Conservation (phyloP, 2,888 invertebrate genomes). For the Omphaloscelis lunosa region DNA sequence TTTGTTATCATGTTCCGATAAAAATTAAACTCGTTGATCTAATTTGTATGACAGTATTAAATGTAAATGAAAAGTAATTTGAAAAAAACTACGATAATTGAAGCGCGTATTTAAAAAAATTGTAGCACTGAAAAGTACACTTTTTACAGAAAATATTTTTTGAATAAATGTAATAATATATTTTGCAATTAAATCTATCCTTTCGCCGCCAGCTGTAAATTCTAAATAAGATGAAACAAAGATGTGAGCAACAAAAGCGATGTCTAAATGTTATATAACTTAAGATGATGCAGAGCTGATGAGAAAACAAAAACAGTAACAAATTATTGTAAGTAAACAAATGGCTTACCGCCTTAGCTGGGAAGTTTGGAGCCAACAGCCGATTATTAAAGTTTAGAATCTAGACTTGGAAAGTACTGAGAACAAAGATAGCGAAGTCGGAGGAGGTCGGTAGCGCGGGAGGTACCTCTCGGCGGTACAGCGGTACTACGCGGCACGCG, state of each 20-base stretch:
- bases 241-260: slow-evolving; percentile 65
- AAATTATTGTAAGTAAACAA: slow-evolving; percentile 75
- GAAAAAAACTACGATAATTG: background rate
- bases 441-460: slow-evolving; percentile 64
- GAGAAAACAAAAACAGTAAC: slow-evolving; percentile 69
- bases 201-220: slow-evolving; percentile 65
- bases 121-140: background rate
- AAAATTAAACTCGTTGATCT: background rate
- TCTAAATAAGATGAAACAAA: slow-evolving; percentile 55
- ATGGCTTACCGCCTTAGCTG: slow-evolving; percentile 81
- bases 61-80: background rate
- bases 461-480: slow-evolving; percentile 50
- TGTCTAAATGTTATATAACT: slow-evolving; percentile 79
- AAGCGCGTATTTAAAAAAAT: background rate
- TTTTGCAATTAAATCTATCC: slow-evolving; percentile 23
- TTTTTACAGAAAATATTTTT: slow-evolving; percentile 2
- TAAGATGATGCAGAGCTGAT: slow-evolving; percentile 68
- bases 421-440: slow-evolving; percentile 65
- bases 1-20: background rate
- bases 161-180: background rate
- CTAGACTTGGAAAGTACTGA: slow-evolving; percentile 64
- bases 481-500: slow-evolving; percentile 60
- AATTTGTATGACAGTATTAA: background rate
- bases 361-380: slow-evolving; percentile 71
- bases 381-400: slow-evolving; percentile 73